Percentiles rank a stretch among this genome's conserved stretches.
Evolutionary conservation across 2,797 vertebrate species (phyloP).

Genomic region (Acipenser oxyrinchus): DNA sequence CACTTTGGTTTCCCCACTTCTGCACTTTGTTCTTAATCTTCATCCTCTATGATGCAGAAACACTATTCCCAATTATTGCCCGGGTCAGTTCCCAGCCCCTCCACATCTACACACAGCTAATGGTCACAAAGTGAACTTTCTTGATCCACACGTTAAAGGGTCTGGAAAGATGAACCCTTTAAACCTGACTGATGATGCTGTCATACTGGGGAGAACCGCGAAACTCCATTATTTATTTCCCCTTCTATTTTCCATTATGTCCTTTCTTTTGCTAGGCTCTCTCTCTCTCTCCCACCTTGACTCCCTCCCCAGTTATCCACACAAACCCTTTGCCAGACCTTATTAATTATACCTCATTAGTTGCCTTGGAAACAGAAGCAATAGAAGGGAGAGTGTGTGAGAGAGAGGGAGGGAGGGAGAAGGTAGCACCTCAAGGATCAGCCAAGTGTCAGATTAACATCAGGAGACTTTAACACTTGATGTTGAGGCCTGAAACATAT

Average conservation of each 20-base stretch:
- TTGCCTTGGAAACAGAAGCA: slow-evolving; percentile 70
- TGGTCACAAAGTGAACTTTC: too few relatives aligned
- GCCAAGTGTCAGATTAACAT: slow-evolving; percentile 67
- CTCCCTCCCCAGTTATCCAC: slow-evolving; percentile 45
- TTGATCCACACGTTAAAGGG: too few relatives aligned
- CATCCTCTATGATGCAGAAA: too few relatives aligned
- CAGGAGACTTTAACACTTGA: slow-evolving; percentile 63
- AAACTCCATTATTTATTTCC: slow-evolving; percentile 30
- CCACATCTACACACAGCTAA: too few relatives aligned
- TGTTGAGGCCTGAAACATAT: slow-evolving; percentile 52
- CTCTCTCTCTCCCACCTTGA: slow-evolving; percentile 20
- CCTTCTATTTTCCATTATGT: slow-evolving; percentile 28
- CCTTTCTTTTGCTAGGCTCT: slow-evolving; percentile 23
- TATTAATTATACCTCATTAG: slow-evolving; percentile 77
- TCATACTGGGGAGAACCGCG: slow-evolving; percentile 40
- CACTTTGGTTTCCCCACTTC: too few relatives aligned
- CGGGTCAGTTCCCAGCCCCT: too few relatives aligned
- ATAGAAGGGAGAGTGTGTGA: slow-evolving; percentile 46
- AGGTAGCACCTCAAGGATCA: slow-evolving; percentile 57
- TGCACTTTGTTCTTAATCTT: too few relatives aligned
- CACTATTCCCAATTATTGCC: too few relatives aligned
- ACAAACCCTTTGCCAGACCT: slow-evolving; percentile 47
- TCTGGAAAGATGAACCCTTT: too few relatives aligned
- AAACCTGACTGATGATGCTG: slow-evolving; percentile 17
- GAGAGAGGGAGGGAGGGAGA: slow-evolving; percentile 32